phyloP scores from a whole-genome alignment of 2,113 vertebrate species.

The Passer domesticus region DNA sequence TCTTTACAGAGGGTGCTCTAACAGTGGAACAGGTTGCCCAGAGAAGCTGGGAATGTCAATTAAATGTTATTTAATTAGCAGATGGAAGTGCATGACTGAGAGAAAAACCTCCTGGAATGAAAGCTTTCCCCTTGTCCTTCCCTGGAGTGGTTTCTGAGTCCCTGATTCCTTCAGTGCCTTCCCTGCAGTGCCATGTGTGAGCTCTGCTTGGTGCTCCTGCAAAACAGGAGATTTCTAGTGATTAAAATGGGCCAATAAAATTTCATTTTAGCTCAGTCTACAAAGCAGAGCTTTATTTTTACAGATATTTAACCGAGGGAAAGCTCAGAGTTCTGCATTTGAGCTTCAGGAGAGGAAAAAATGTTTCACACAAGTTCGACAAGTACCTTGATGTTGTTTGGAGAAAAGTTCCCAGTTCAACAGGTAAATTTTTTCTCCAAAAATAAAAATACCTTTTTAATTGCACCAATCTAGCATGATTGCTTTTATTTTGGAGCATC shows the following conservation, averaged over 20 bases:
- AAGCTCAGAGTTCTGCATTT: not conserved
- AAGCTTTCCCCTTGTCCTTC: not conserved
- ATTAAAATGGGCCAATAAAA: not conserved
- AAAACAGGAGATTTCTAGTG: not conserved
- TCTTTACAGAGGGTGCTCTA: not conserved
- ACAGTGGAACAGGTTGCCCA: not conserved
- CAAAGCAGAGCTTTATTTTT: not conserved
- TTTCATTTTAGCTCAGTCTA: not conserved
- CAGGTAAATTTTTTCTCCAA: not conserved
- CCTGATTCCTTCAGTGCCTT: not conserved
- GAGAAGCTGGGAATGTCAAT: not conserved
- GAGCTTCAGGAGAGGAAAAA: not conserved
- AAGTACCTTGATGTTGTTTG: not conserved
- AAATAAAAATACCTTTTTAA: conserved; percentile 56
- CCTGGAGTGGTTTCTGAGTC: not conserved
- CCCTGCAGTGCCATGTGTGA: not conserved
- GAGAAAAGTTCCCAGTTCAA: not conserved
- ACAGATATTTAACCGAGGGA: not conserved
- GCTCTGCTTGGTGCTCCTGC: not conserved
- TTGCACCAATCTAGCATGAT: conserved; percentile 26
- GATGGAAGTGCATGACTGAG: not conserved
- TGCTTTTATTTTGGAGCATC: conserved; percentile 64
- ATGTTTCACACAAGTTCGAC: not conserved
- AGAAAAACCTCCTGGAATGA: not conserved
- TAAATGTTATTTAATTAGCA: not conserved